These are phyloP conservation scores for Hoplostethus atlanticus DNA, from an alignment of 2,797 vertebrate genomes.

Conservation along the genomic window DNA sequence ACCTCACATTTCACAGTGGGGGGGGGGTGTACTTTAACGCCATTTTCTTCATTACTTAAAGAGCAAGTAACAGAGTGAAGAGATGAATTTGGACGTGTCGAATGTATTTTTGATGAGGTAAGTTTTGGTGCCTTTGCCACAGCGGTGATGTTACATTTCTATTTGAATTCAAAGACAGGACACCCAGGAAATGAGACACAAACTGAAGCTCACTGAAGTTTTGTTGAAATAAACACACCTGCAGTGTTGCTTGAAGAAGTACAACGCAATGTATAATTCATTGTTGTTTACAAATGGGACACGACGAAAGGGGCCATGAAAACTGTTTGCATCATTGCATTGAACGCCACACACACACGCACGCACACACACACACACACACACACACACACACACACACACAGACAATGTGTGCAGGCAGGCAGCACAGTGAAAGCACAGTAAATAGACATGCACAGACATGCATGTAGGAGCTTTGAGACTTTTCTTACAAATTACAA, in stretches of 20 bases:
- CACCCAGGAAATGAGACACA: conserved; percentile 26
- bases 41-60: conserved; percentile 67
- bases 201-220: conserved; percentile 40
- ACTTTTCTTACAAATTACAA: too few relatives aligned
- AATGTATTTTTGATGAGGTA: conserved; percentile 72
- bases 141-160: conserved; percentile 49
- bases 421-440: neutral
- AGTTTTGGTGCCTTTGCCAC: conserved; percentile 44
- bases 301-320: conserved; percentile 14
- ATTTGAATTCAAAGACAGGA: conserved; percentile 50
- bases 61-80: conserved; percentile 55
- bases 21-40: conserved; percentile 52
- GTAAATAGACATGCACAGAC: neutral
- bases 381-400: conserved; percentile 9
- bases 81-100: conserved; percentile 59
- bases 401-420: conserved; percentile 9
- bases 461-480: too few relatives aligned
- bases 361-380: conserved; percentile 13
- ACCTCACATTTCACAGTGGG: conserved; percentile 29
- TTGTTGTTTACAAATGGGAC: conserved; percentile 50
- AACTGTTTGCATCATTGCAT: conserved; percentile 46
- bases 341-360: conserved; percentile 18
- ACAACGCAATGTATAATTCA: conserved; percentile 55
- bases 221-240: conserved; percentile 54
- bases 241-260: conserved; percentile 44